A percentile compares a stretch with the other conserved stretches of the same genome.
These are phyloP conservation scores for Liparis tanakae DNA, from an alignment of 2,797 vertebrate genomes.

Conservation along the genomic window DNA sequence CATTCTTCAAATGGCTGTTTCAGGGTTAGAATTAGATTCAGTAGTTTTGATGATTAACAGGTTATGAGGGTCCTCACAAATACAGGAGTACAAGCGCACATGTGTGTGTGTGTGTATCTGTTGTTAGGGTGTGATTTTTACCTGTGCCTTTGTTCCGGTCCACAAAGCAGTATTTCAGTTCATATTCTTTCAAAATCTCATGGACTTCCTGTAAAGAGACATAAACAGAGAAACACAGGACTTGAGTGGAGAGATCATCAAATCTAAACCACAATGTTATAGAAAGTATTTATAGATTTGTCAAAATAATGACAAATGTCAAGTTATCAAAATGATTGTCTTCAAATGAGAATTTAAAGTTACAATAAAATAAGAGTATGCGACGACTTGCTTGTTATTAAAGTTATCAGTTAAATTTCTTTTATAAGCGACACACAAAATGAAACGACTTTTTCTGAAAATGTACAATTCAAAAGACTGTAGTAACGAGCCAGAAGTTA, in stretches of 20 bases:
- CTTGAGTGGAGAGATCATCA: constrained; percentile 1
- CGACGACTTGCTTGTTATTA: not conserved
- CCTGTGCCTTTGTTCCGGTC: constrained; percentile 99
- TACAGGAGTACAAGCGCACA: constrained; percentile 1
- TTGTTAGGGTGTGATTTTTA: constrained; percentile 70
- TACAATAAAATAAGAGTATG: not conserved
- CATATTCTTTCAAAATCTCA: constrained; percentile 93
- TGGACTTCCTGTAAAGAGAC: constrained; percentile 90
- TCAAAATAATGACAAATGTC: not conserved
- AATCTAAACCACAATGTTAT: not conserved
- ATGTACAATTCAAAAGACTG: not conserved
- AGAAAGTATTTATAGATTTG: not conserved
- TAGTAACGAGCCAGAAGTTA: not conserved
- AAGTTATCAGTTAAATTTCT: not conserved
- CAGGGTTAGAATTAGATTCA: not conserved
- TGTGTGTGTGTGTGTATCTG: constrained; percentile 12
- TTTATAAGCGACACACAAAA: not conserved
- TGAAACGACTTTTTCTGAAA: not conserved
- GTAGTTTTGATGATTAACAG: not conserved
- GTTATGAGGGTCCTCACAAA: constrained; percentile 1
- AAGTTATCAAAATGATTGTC: not conserved
- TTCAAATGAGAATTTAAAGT: not conserved
- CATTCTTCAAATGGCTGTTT: not conserved
- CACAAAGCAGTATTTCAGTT: constrained; percentile 98
- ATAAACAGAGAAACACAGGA: constrained; percentile 31